Base-by-base conservation (phyloP, 92 coral and sea anemone species). In the Pocillopora grandis region DNA sequence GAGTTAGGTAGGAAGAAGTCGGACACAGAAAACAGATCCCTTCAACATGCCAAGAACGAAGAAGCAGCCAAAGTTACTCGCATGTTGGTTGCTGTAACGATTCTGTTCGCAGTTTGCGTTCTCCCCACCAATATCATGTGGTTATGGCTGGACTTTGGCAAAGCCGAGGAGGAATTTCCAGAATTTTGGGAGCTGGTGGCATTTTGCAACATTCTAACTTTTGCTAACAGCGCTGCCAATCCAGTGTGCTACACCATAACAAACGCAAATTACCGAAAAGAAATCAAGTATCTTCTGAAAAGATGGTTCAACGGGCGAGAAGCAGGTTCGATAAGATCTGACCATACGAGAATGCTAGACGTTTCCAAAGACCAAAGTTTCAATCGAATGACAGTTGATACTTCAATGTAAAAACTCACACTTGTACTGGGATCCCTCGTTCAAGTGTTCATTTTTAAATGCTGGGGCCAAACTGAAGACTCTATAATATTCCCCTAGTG, bases 131-230 rank as follows among this genome's bases (percentile, higher is more conserved):
- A 96, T 21, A 62, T 96, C 12, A 94, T 96, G 96, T 96, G 98
- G 98, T 79, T 96, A 9, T 96, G 98, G 98, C 55, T 96, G 57
- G 98, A 96, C 88, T 96, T 96, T 76, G 98, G 95, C 1, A 90
- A 89, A 13, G 95, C 93, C 5, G 94, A 85, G 12, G 52, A 93
- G 20, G 17, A 86, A 12, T 88, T 91, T 83, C 7, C 82, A 19
- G 61, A 87, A 78, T 96, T 96, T 70, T 92, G 94, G 96, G 98
- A 96, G 9, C 87, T 96, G 59, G 88, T 96, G 17, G 96, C 98
- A 16, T 94, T 91, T 61, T 94, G 95, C 59, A 94, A 96, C 73
- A 90, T 95, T 11, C 70, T 96, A 35, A 94, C 95, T 12, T 96
- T 96, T 59, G 94, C 98, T 21, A 96, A 96, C 88, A 96, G 98